A percentile compares a stretch with the other conserved stretches of the same genome.
phyloP scores from a whole-genome alignment of 2,888 invertebrate genomes.

The Stramonita haemastoma region DNA sequence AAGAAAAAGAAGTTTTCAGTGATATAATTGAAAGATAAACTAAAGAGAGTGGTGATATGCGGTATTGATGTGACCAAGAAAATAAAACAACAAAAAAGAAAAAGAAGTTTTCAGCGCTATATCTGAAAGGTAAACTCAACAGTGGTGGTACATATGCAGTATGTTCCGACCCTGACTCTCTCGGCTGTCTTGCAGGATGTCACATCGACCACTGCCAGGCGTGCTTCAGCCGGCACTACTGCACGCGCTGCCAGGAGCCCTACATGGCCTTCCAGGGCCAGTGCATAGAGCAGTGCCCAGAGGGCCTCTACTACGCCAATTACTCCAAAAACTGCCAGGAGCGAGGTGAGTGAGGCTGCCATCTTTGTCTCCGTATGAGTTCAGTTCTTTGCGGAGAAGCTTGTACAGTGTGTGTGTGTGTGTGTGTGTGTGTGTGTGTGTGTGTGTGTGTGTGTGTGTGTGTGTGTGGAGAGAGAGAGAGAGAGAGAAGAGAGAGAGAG shows the following conservation, averaged over 20 bases:
- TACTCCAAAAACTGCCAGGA: constrained; percentile 67
- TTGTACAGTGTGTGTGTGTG: not conserved
- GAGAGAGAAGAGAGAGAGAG: too few species aligned
- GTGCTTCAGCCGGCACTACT: constrained; percentile 66
- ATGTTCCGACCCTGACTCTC: too few species aligned
- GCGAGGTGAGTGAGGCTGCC: constrained; percentile 50
- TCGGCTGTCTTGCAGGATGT: constrained; percentile 58
- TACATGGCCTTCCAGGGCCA: constrained; percentile 65
- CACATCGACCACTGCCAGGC: constrained; percentile 64
- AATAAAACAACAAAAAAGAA: too few species aligned
- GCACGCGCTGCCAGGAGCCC: constrained; percentile 64
- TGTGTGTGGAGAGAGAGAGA: not conserved
- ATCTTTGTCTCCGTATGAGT: not conserved
- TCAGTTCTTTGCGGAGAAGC: not conserved
- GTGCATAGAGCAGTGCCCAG: constrained; percentile 67
- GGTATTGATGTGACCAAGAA: too few species aligned
- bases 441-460: too few species aligned
- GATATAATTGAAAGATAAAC: too few species aligned
- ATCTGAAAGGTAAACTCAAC: too few species aligned
- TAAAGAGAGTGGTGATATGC: too few species aligned
- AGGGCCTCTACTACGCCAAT: constrained; percentile 64
- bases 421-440: too few species aligned
- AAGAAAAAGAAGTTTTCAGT: too few species aligned
- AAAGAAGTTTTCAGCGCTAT: too few species aligned
- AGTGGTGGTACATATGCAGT: too few species aligned